These are phyloP conservation scores for Sylvia borin DNA, from an alignment of 2,797 vertebrate genomes.

Conservation along the genomic window DNA sequence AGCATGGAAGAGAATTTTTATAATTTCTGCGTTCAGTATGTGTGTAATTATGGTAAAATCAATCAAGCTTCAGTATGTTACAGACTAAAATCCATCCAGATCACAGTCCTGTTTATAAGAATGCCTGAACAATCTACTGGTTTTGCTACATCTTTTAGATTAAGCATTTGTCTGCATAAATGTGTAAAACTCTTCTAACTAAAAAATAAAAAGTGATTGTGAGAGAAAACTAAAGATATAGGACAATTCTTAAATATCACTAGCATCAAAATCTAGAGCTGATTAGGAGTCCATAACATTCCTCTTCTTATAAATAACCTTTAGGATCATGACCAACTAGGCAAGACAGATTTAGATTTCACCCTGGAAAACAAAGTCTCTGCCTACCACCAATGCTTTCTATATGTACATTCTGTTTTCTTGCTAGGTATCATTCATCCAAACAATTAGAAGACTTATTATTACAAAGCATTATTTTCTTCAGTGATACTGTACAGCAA, in stretches of 20 bases:
- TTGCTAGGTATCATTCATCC: neutral
- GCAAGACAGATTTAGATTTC: neutral
- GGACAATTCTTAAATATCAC: neutral
- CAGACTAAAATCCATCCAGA: neutral
- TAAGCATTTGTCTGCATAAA: neutral
- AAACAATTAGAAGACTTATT: neutral
- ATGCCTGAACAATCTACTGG: neutral
- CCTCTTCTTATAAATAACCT: neutral
- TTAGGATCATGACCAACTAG: neutral
- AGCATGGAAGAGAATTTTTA: neutral
- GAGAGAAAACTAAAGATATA: neutral
- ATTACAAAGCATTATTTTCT: neutral
- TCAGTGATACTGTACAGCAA: neutral
- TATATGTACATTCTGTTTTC: neutral
- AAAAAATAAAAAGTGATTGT: too few species aligned
- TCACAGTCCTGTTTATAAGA: neutral
- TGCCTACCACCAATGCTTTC: neutral
- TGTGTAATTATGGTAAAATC: neutral
- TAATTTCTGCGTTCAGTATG: neutral
- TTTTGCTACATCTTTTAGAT: neutral
- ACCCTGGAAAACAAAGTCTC: neutral
- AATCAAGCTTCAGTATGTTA: neutral
- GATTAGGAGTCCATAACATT: neutral
- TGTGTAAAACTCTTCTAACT: neutral
- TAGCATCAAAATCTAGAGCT: neutral